Percentiles rank a stretch among this genome's conserved stretches.
Evolutionary conservation across 2,888 invertebrate species (phyloP).

Genomic region (Euplagia quadripunctaria): DNA sequence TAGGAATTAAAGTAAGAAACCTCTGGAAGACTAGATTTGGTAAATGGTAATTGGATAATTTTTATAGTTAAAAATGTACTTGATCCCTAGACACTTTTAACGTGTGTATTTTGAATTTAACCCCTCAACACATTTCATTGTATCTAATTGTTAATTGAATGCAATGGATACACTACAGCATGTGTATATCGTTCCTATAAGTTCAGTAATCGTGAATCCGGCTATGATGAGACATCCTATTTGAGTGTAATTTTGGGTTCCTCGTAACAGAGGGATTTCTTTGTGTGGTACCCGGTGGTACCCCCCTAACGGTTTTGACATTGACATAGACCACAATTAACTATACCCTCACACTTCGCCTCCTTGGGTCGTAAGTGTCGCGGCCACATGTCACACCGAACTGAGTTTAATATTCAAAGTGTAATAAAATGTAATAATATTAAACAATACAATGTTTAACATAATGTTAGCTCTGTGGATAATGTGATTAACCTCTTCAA

Average conservation of each 20-base stretch:
- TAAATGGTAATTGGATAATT: too few relatives aligned
- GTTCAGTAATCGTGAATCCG: conserved; percentile 4
- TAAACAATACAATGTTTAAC: too few relatives aligned
- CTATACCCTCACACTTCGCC: conserved; percentile 63
- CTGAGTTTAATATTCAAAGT: not conserved
- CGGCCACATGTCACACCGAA: conserved; percentile 43
- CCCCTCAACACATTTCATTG: too few relatives aligned
- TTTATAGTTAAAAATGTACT: too few relatives aligned
- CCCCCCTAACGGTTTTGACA: conserved; percentile 58
- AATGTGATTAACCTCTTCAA: too few relatives aligned
- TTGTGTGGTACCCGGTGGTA: conserved; percentile 21
- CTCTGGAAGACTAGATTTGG: too few relatives aligned
- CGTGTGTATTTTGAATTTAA: too few relatives aligned
- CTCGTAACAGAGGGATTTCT: conserved; percentile 13
- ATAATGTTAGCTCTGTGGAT: too few relatives aligned
- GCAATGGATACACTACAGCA: too few relatives aligned
- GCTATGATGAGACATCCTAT: not conserved
- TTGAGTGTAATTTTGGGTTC: not conserved
- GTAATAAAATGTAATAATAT: not conserved
- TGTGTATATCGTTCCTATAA: not conserved
- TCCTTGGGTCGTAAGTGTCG: conserved; percentile 52
- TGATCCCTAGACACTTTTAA: too few relatives aligned
- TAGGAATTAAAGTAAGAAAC: too few relatives aligned
- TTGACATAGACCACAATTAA: conserved; percentile 70
- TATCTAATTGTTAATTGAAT: too few relatives aligned